Evolutionary conservation across 1,140 invertebrate genomes (phyloP).

Genomic region (Stratiolaelaps scimitus): DNA sequence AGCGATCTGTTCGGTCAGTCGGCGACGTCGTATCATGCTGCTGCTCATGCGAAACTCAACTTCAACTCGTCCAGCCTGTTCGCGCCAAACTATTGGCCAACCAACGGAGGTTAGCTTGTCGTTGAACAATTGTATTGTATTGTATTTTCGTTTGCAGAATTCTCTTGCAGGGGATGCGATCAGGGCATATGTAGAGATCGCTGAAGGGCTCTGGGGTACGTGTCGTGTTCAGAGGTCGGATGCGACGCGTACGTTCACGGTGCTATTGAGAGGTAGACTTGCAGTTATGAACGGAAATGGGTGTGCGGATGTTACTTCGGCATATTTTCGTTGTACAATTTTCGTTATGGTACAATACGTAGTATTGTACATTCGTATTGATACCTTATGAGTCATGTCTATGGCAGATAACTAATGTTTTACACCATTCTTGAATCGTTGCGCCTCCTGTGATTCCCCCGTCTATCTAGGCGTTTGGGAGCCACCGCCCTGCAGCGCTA

Average conservation of each 20-base stretch:
- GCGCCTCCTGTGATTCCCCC: too few relatives aligned
- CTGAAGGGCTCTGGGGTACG: too few relatives aligned
- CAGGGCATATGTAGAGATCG: too few relatives aligned
- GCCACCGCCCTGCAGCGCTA: slow-evolving; percentile 13
- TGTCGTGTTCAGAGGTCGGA: too few relatives aligned
- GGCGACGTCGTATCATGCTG: not conserved
- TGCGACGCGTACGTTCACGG: not conserved
- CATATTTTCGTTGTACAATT: not conserved
- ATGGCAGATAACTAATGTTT: too few relatives aligned
- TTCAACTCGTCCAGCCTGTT: slow-evolving; percentile 15
- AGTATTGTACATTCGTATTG: too few relatives aligned
- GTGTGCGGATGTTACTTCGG: not conserved
- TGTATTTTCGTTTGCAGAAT: too few relatives aligned
- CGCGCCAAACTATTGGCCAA: slow-evolving; percentile 19
- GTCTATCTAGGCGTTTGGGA: slow-evolving; percentile 14
- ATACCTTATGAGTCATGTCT: too few relatives aligned
- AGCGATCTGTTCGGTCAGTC: slow-evolving; percentile 27
- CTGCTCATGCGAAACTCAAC: slow-evolving; percentile 18
- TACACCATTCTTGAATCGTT: too few relatives aligned
- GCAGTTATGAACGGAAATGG: not conserved
- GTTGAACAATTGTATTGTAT: too few relatives aligned
- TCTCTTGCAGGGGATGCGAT: too few relatives aligned
- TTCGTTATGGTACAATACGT: too few relatives aligned
- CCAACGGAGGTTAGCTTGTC: not conserved
- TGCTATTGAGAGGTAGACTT: not conserved